phyloP scores from a whole-genome alignment of 2,888 invertebrate species.

The Mythimna impura region DNA sequence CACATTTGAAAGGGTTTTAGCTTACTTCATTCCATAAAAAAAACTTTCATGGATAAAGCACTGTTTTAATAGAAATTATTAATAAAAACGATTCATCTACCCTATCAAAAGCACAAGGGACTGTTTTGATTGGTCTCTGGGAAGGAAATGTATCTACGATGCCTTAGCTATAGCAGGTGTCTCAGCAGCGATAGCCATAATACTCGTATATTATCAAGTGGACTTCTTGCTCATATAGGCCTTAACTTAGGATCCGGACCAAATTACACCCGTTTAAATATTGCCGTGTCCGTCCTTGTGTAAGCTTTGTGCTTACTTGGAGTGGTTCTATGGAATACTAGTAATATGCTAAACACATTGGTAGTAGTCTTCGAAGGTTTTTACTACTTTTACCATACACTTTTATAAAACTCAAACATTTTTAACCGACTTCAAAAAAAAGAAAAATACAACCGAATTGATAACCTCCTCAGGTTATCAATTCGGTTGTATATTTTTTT shows the following conservation, averaged over 20 bases:
- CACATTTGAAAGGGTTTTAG: too few relatives aligned
- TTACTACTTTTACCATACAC: neutral
- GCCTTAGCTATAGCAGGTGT: too few relatives aligned
- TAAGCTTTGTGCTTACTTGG: neutral
- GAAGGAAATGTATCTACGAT: neutral
- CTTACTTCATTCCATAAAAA: neutral
- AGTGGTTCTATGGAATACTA: slow-evolving; percentile 15
- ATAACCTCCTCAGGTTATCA: too few relatives aligned
- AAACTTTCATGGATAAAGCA: neutral
- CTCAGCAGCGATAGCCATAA: neutral
- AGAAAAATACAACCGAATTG: too few relatives aligned
- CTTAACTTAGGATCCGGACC: neutral
- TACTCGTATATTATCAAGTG: neutral
- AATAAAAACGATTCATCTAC: too few relatives aligned
- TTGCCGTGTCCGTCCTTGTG: slow-evolving; percentile 10
- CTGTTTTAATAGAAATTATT: too few relatives aligned
- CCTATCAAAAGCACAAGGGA: too few relatives aligned
- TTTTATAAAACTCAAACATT: neutral
- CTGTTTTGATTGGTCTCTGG: neutral
- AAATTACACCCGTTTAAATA: slow-evolving; percentile 26
- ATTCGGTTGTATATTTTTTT: too few relatives aligned
- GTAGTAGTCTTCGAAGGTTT: slow-evolving; percentile 10
- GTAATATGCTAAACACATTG: neutral
- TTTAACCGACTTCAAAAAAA: too few relatives aligned
- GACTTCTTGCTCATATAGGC: neutral